Base-by-base conservation (phyloP, 2,113 vertebrate species). In the Callionymus lyra region DNA sequence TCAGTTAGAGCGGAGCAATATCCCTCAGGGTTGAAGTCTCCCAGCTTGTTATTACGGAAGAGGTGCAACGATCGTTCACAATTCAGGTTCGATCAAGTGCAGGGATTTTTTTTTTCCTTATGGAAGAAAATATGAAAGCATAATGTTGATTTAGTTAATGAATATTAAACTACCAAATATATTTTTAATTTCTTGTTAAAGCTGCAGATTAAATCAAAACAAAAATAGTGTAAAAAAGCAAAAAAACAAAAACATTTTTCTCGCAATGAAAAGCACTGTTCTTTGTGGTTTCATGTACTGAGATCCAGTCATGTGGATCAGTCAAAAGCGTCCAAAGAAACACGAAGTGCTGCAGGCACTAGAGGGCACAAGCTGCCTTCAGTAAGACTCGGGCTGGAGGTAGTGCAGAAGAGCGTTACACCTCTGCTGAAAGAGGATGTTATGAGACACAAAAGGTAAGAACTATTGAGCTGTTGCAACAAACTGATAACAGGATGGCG, bases 311-410 rank as follows among this genome's bases (percentile, higher is more conserved):
- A 10, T 47, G 32, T 17, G n/a, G 0, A 31, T 44, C 12, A 17
- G 1, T 48, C 21, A 13, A 31, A 6, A 33, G 33, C 16, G 3
- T 31, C 34, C 21, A 11, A 41, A 41, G 34, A 12, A 32, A 16
- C 12, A 36, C 44, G 12, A 34, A 48, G 41, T 50, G 50, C 37
- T 37, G 31, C 19, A 14, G 70, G 64, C 80, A 81, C 80, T 79
- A 79, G 80, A 77, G 80, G 77, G 80, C 76, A 79, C 74, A 76
- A 82, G 72, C 53, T 67, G 56, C 76, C 70, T 67, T 56, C 5
- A 27, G 38, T 36, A 49, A 51, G 46, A 49, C 57, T 41, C 38
- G 37, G 43, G 47, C 32, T 32, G 59, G 19, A 15, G 6, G 48
- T 9, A n/a, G 12, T 42, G 21, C 4, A 51, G 21, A 31, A 12